phyloP scores from a whole-genome alignment of 64 coral and sea anemone species.

The Astreopora myriophthalma region DNA sequence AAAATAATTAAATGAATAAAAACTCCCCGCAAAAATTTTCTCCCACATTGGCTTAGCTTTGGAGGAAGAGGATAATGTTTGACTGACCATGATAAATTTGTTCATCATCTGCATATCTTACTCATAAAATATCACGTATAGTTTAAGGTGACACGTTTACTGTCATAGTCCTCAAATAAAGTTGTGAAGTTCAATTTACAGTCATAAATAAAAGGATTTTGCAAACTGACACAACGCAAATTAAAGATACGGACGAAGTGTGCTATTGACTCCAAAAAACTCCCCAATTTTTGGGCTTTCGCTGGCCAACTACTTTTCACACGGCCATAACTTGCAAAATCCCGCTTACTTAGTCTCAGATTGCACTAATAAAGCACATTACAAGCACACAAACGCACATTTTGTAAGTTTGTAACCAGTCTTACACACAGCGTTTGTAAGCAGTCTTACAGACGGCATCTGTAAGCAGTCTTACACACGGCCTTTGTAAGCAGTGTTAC shows the following conservation, averaged over 20 bases:
- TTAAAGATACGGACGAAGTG: background rate
- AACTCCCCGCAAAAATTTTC: background rate
- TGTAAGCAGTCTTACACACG: too few species aligned
- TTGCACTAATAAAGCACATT: background rate
- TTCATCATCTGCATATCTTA: background rate
- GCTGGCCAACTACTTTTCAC: background rate
- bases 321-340: too few species aligned
- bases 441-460: too few species aligned
- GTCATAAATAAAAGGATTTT: background rate
- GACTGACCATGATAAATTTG: background rate
- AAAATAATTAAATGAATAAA: background rate
- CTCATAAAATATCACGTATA: background rate
- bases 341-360: too few species aligned
- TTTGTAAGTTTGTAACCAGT: background rate
- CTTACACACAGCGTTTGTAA: too few species aligned
- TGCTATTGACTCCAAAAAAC: background rate
- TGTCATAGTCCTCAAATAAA: background rate
- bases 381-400: background rate
- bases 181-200: background rate
- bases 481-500: too few species aligned
- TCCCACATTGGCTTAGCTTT: background rate
- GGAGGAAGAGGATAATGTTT: background rate
- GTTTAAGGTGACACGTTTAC: background rate
- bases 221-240: background rate
- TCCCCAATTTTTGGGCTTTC: background rate